Evolutionary conservation across 2,113 vertebrate species (phyloP).

Genomic region (Ramphastos sulfuratus): DNA sequence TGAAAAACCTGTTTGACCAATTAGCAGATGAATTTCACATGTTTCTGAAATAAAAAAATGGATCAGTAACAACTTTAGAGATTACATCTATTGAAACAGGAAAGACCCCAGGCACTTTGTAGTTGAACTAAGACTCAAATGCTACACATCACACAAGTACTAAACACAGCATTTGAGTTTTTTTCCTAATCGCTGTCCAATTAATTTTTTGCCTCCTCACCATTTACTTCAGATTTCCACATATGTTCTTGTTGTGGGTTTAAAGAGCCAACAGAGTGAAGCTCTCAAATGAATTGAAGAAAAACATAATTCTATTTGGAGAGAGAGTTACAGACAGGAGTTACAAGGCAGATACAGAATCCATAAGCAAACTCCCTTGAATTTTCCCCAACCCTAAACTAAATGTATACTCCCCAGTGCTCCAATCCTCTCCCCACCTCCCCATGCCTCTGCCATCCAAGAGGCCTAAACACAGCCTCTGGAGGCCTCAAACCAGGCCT

Average conservation of each 20-base stretch:
- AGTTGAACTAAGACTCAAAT: neutral
- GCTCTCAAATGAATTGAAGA: too few relatives aligned
- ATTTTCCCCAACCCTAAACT: too few relatives aligned
- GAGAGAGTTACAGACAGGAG: too few relatives aligned
- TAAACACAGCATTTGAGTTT: neutral
- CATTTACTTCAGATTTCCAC: neutral
- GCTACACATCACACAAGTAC: neutral
- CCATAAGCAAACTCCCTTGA: too few relatives aligned
- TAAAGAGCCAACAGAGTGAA: too few relatives aligned
- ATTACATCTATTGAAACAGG: neutral
- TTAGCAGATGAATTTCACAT: neutral
- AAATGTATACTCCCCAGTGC: too few relatives aligned
- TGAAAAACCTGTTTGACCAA: neutral
- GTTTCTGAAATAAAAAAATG: neutral
- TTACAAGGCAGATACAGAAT: too few relatives aligned
- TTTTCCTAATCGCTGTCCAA: neutral
- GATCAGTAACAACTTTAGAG: neutral
- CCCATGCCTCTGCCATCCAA: too few relatives aligned
- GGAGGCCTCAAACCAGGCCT: too few relatives aligned
- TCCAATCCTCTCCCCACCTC: too few relatives aligned
- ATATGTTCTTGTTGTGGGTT: neutral
- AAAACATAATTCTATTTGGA: too few relatives aligned
- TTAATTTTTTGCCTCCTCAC: neutral
- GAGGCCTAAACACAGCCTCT: too few relatives aligned
- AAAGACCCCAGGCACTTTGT: neutral